phyloP scores from a whole-genome alignment of 2,113 vertebrate genomes.

The Anser cygnoides region DNA sequence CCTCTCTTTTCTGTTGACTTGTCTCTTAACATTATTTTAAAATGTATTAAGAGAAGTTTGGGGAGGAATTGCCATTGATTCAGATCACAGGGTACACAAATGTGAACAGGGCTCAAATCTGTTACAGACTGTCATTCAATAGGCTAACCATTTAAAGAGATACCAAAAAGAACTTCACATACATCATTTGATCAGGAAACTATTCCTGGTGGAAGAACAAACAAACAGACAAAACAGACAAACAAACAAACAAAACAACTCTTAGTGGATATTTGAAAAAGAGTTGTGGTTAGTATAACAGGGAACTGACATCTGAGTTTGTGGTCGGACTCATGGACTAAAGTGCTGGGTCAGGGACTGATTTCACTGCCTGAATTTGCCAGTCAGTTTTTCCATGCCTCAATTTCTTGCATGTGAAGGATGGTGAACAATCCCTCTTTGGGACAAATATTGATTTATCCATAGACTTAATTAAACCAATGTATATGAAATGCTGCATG shows the following conservation, averaged over 20 bases:
- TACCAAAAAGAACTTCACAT: background rate
- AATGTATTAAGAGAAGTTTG: background rate
- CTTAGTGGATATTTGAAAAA: background rate
- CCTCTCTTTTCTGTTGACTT: background rate
- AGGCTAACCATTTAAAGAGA: background rate
- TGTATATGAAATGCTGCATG: background rate
- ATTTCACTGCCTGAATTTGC: background rate
- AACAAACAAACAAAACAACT: too few relatives aligned
- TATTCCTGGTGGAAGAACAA: background rate
- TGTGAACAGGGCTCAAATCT: background rate
- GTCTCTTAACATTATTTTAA: background rate
- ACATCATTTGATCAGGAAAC: background rate
- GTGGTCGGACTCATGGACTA: background rate
- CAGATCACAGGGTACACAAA: background rate
- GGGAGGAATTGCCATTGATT: background rate
- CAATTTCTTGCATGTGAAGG: background rate
- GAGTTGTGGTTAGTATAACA: background rate
- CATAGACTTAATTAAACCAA: background rate
- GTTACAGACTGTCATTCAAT: background rate
- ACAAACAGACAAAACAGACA: background rate
- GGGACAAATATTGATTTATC: background rate
- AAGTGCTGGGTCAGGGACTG: background rate
- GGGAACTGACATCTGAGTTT: background rate
- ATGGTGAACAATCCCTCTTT: background rate
- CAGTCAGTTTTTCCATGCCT: background rate